Evolutionary conservation across 2,797 vertebrate species (phyloP), one percentile per base, ranked within the genome.

Genomic region (Malurus leucopterus): DNA sequence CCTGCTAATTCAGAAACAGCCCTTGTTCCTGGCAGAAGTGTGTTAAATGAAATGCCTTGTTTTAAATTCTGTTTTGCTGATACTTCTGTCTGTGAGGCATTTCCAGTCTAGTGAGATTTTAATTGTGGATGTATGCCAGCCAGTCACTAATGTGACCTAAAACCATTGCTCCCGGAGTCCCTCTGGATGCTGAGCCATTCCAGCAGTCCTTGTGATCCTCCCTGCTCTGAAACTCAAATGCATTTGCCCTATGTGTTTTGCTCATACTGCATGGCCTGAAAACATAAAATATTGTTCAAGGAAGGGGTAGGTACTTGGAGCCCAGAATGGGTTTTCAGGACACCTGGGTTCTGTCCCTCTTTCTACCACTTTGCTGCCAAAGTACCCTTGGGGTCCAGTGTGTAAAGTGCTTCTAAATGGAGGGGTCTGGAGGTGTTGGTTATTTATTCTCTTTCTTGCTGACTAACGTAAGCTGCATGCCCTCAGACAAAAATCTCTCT

Each of bases 61-160:
- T 79, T 53, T 8, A 53, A 91, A 84, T 61, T 89, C 88, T 78
- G 24, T 93, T 95, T 95, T 95, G 95, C 95, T 93, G 91, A 95
- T 95, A 93, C 89, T 93, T 92, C 83, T 95, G 95, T 93, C 95
- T 95, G 95, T 88, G 91, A 91, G 71, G 80, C 92, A 79, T 95
- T 95, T 95, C 95, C 92, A 95, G 95, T 95, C 95, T 95, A 86
- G 92, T 95, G 95, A 92, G 89, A 95, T 94, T 95, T 84, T 70
- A 93, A 86, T 88, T 75, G 80, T 95, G 93, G 91, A 93, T 89
- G 61, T 91, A 64, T 92, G 92, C 95, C 95, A 95, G 92, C 77
- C 91, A 84, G 89, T 79, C 71, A 34, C 43, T 86, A 53, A 41
- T 67, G 73, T 54, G 61, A 79, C 80, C 91, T 70, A 69, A 93